These are phyloP conservation scores for Neotoxoptera formosana DNA, from an alignment of 1,140 invertebrate genomes.

Conservation along the genomic window DNA sequence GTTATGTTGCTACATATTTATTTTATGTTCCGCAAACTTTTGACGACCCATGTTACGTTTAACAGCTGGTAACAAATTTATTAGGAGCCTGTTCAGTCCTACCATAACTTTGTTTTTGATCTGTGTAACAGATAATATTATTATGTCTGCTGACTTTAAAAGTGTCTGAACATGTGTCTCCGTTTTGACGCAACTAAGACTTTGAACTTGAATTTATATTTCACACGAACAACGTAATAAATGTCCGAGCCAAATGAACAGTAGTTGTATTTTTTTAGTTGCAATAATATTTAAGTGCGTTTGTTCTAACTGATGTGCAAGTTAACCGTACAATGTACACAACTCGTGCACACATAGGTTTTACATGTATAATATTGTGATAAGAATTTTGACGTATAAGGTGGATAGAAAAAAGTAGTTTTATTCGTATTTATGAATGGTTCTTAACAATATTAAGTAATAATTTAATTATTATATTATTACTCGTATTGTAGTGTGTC, in stretches of 20 bases:
- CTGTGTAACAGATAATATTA: background rate
- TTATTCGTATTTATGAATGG: too few species aligned
- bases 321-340: background rate
- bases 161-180: background rate
- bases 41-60: too few species aligned
- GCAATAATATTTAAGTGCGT: background rate
- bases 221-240: background rate
- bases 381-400: background rate
- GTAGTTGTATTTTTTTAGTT: background rate
- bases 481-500: too few species aligned
- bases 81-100: background rate
- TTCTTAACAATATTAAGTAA: too few species aligned
- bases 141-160: background rate
- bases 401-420: too few species aligned
- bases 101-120: background rate
- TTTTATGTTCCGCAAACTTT: background rate
- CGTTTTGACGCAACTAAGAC: background rate
- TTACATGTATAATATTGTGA: background rate
- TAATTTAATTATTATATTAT: too few species aligned
- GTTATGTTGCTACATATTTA: background rate
- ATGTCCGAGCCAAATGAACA: background rate
- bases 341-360: background rate
- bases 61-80: too few species aligned
- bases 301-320: background rate
- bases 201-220: background rate